Base-by-base conservation (phyloP, 2,888 invertebrate species). In the Lycaena phlaeas region DNA sequence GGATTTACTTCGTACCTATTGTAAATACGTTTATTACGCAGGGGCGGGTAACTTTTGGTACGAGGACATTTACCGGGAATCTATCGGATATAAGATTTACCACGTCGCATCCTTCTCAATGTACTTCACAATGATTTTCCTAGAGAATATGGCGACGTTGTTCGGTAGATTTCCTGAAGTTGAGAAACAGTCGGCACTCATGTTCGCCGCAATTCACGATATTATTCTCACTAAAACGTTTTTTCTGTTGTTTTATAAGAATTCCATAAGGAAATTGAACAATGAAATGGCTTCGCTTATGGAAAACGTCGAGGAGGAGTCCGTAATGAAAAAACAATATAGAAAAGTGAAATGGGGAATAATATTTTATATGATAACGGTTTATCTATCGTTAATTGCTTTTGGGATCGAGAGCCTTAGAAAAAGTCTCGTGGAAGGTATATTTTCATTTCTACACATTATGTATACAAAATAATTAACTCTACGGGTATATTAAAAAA, bases 161-260 rank as follows among this genome's bases (percentile, higher is more conserved):
- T 64, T 68, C 45, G 77, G 75, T 3, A 56, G 57, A 36, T 79
- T 78, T 44, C 78, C 77, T 17, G 62, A 68, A 49, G 70, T 76
- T 26, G 79, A 79, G 53, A 75, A 74, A 55, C 74, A 75, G 42
- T 78, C 77, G n/a, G 69, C 76, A 9, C 61, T 71, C 37, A 82
- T 78, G 76, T 79, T 79, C 46, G 58, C 73, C 4, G 76, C 75
- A 9, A 73, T 78, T 47, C 79, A 81, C 51, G 68, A 72, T 45
- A 78, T 78, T 40, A 74, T 82, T 14, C 59, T 78, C 3, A 52
- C 61, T 27, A 79, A 79, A 63, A 76, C 76, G 71, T 70, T 63
- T 46, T 57, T 78, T 34, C 43, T 78, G 30, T 54, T 74, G 42
- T 76, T 70, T 51, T 62, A 76, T 53, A 79, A 78, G 55, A 48